Evolutionary conservation across 1,140 invertebrate species (phyloP).

Genomic region (Formica selysi): DNA sequence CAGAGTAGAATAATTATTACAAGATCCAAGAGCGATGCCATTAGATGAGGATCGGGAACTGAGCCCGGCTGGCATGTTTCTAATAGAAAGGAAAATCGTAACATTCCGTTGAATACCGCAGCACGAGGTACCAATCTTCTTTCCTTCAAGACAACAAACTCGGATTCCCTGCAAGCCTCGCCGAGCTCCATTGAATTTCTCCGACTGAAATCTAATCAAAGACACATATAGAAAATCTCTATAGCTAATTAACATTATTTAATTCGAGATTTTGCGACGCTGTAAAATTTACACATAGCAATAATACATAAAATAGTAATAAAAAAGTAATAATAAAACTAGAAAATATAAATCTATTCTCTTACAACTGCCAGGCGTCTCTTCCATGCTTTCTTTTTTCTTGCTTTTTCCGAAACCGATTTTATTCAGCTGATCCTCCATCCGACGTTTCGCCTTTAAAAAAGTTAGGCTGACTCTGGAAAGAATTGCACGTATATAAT

Average conservation of each 20-base stretch:
- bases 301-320: neutral
- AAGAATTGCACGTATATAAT: neutral
- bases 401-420: constrained; percentile 91
- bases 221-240: neutral
- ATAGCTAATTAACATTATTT: neutral
- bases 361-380: constrained; percentile 92
- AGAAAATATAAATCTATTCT: constrained; percentile 74
- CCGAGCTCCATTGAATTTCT: constrained; percentile 94
- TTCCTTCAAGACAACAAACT: constrained; percentile 95
- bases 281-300: neutral
- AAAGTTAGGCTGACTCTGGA: constrained; percentile 88
- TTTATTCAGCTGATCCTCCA: constrained; percentile 95
- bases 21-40: constrained; percentile 98
- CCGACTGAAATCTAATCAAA: constrained; percentile 90
- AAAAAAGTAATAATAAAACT: neutral
- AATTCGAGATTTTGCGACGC: neutral
- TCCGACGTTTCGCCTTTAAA: constrained; percentile 92
- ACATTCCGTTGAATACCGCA: constrained; percentile 93
- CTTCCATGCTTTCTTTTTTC: constrained; percentile 95
- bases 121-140: constrained; percentile 92
- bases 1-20: constrained; percentile 86
- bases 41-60: constrained; percentile 97
- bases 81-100: constrained; percentile 95
- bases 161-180: constrained; percentile 92
- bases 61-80: constrained; percentile 98